Evolutionary conservation across 2,888 invertebrate species (phyloP), one percentile per base, ranked within the genome.

Genomic region (Macrophya alboannulata): DNA sequence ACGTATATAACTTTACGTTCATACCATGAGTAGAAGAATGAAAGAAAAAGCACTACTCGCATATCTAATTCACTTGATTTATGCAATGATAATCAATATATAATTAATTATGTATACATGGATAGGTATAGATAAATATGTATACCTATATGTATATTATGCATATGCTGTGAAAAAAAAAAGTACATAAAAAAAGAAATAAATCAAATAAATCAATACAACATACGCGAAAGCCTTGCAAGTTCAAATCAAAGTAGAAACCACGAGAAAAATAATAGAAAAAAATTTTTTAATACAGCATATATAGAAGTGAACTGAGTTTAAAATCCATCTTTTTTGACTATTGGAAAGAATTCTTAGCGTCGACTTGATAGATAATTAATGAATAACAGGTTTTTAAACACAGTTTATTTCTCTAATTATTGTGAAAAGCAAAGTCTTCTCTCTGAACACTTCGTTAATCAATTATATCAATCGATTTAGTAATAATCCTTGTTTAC

Each of bases 341-440:
- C 21, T 12, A 37, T 25, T 31, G n/a, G 10, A 68, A 25, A 68
- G 5, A 31, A 72, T 71, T 17, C 1, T 0, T 72, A 17, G 10
- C 10, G 15, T 72, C 40, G 17, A n/a, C 6, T 17, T 48, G 12
- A 76, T 76, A 48, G 12, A 25, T 4, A 15, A 76, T 40, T 40
- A 9, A 71, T 25, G 45, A 21, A 40, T 21, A 74, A 74, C 72
- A 74, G 72, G 9, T 74, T 74, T 55, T 74, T 45, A 74, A 74
- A 74, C 72, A 45, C 72, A 74, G 72, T 74, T 74, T 45, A 74
- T 74, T 74, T 74, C 72, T 45, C n/a, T 62, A 9, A 55, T 55
- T 55, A n/a, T 43, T 72, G 15, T 45, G 45, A 25, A 21, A 74
- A 74, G 72, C 72, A 74, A 12, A 71, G 40, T 45, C 17, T 40